phyloP scores from a whole-genome alignment of 2,888 invertebrate species.

The Galerucella calmariensis region DNA sequence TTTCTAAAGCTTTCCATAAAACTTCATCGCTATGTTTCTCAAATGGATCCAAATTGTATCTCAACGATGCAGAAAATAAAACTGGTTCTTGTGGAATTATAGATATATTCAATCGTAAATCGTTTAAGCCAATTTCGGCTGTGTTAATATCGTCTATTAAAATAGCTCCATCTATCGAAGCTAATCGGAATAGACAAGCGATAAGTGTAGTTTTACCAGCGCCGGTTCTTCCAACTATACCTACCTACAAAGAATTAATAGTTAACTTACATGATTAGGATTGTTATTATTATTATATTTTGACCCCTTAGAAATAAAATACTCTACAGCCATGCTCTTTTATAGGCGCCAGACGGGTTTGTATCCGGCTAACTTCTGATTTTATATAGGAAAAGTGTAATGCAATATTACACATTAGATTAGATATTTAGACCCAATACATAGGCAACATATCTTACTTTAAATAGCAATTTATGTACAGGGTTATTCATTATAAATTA shows the following conservation, averaged over 20 bases:
- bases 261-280: constrained; percentile 63
- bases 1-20: constrained; percentile 81
- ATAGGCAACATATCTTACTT: not conserved
- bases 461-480: not conserved
- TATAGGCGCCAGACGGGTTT: not conserved
- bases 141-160: constrained; percentile 80
- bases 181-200: constrained; percentile 83
- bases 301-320: too few relatives aligned
- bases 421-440: not conserved
- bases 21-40: constrained; percentile 76
- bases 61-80: constrained; percentile 81
- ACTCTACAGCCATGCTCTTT: too few relatives aligned
- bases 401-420: too few relatives aligned
- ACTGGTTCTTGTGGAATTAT: constrained; percentile 89
- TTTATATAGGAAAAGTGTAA: not conserved
- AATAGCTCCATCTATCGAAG: constrained; percentile 77
- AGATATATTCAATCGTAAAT: constrained; percentile 82
- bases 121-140: constrained; percentile 76
- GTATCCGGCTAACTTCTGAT: not conserved
- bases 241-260: constrained; percentile 68
- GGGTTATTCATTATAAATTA: too few relatives aligned
- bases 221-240: constrained; percentile 88
- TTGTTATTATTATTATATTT: constrained; percentile 65
- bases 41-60: constrained; percentile 89
- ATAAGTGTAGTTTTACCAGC: constrained; percentile 89